These are phyloP conservation scores for Scytalopus superciliaris DNA, from an alignment of 2,113 vertebrate genomes.

Conservation along the genomic window DNA sequence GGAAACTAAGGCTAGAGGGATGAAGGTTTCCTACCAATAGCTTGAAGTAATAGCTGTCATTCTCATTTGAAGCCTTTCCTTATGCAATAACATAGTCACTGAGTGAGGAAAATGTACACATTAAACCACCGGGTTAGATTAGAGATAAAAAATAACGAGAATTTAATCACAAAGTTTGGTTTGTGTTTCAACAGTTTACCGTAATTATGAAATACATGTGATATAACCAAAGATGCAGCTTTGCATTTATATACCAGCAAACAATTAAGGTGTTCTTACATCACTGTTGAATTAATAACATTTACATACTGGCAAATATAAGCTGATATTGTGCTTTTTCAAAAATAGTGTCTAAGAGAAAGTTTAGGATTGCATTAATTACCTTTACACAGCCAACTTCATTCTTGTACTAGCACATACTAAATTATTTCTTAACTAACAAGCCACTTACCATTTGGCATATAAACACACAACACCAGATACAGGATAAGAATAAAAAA, in stretches of 20 bases:
- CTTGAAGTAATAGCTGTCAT: not conserved
- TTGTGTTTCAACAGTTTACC: not conserved
- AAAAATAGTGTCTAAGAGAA: not conserved
- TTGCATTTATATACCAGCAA: not conserved
- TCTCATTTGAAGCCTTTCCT: not conserved
- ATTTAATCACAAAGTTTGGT: not conserved
- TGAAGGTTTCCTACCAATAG: not conserved
- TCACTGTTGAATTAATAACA: not conserved
- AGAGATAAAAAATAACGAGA: not conserved
- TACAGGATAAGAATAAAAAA: not conserved
- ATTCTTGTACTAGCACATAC: not conserved
- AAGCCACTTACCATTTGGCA: not conserved
- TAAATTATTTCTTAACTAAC: not conserved
- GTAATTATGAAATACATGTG: not conserved
- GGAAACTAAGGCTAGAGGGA: not conserved
- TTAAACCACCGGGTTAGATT: not conserved
- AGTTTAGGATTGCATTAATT: not conserved
- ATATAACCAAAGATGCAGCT: not conserved
- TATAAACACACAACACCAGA: not conserved
- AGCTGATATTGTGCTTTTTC: not conserved
- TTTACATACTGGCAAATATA: not conserved
- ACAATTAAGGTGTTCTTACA: not conserved
- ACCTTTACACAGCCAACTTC: not conserved
- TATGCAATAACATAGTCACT: not conserved
- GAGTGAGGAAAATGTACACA: not conserved